phyloP scores from a whole-genome alignment of 2,888 invertebrate genomes.

The Lasiommata megera region DNA sequence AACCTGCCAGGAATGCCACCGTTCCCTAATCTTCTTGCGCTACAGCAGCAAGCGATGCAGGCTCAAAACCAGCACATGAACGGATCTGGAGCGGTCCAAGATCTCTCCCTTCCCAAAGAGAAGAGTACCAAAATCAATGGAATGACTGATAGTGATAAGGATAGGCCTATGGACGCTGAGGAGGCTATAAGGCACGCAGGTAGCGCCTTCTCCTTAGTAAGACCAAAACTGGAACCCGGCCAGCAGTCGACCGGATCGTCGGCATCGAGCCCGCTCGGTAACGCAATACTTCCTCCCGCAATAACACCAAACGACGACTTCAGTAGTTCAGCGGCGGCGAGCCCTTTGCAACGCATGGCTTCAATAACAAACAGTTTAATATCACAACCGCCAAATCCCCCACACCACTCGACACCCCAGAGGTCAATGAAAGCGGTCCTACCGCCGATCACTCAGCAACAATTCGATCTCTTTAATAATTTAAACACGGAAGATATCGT shows the following conservation, averaged over 20 bases:
- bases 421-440: conserved; percentile 97
- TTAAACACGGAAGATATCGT: conserved; percentile 99
- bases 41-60: conserved; percentile 85
- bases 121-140: conserved; percentile 84
- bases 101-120: conserved; percentile 92
- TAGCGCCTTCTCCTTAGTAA: conserved; percentile 93
- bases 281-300: conserved; percentile 92
- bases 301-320: conserved; percentile 92
- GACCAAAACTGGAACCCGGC: conserved; percentile 92
- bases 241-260: conserved; percentile 88
- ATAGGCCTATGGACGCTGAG: conserved; percentile 81
- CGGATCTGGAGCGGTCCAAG: conserved; percentile 87
- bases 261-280: conserved; percentile 91
- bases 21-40: conserved; percentile 85
- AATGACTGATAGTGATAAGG: conserved; percentile 85
- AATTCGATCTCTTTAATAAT: conserved; percentile 98
- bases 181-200: conserved; percentile 89
- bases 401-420: conserved; percentile 91
- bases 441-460: conserved; percentile 98
- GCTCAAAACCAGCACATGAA: conserved; percentile 80
- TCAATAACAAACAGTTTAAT: conserved; percentile 98
- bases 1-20: conserved; percentile 80
- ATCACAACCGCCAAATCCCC: conserved; percentile 92
- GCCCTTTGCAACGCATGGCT: conserved; percentile 98
- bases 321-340: conserved; percentile 90